Percentiles rank a stretch among this genome's conserved stretches.
phyloP scores from a whole-genome alignment of 92 coral and sea anemone species.

The Umimayanthus chanpuru region DNA sequence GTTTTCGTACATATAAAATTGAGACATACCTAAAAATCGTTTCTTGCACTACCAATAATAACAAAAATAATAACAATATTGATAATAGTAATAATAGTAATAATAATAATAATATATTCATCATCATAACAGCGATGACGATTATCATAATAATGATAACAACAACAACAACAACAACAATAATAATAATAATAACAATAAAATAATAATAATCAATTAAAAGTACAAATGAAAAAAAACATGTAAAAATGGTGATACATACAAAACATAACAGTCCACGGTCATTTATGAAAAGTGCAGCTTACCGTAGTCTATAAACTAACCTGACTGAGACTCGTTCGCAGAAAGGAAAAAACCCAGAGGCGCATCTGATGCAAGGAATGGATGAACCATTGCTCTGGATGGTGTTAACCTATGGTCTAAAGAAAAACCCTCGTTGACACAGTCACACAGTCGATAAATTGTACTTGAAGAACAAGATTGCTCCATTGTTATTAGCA shows the following conservation, averaged over 20 bases:
- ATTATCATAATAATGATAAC: too few relatives aligned
- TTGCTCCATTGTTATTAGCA: too few relatives aligned
- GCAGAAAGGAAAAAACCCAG: constrained; percentile 48
- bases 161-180: too few relatives aligned
- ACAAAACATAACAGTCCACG: neutral
- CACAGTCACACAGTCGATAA: neutral
- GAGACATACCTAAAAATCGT: too few relatives aligned
- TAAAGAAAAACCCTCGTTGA: constrained; percentile 12
- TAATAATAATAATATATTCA: too few relatives aligned
- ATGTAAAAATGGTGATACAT: neutral
- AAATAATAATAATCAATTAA: too few relatives aligned
- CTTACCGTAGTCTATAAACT: neutral
- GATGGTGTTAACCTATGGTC: constrained; percentile 71
- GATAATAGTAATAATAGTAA: too few relatives aligned
- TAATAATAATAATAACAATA: too few relatives aligned
- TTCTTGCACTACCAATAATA: too few relatives aligned
- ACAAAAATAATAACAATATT: too few relatives aligned
- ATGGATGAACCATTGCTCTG: constrained; percentile 76
- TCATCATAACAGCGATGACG: too few relatives aligned
- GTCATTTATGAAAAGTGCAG: neutral
- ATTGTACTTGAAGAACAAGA: neutral
- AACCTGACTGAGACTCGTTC: constrained; percentile 49
- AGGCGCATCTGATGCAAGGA: constrained; percentile 68
- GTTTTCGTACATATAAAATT: too few relatives aligned
- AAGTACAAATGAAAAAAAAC: neutral